A percentile compares a stretch with the other conserved stretches of the same genome.
Conservation (phyloP, 1,140 invertebrate genomes). For the Goniozus legneri region DNA sequence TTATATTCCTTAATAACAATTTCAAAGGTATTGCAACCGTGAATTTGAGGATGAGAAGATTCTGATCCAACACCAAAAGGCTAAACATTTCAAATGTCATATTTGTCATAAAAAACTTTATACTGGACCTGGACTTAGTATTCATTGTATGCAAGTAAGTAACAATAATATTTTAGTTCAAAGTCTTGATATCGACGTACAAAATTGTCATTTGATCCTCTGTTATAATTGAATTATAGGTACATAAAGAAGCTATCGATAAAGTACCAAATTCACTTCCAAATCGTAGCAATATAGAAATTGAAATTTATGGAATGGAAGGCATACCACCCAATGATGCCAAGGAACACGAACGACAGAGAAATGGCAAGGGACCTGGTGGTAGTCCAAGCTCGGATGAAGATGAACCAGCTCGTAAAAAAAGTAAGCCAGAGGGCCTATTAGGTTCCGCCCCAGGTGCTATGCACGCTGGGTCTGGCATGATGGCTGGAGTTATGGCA, state of each 20-base stretch:
- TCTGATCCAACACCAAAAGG: conserved; percentile 99
- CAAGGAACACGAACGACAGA: conserved; percentile 89
- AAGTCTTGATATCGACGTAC: background rate
- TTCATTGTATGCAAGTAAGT: conserved; percentile 98
- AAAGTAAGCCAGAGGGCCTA: conserved; percentile 62
- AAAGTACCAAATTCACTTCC: conserved; percentile 99
- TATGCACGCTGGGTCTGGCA: conserved; percentile 50
- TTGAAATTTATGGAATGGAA: conserved; percentile 99
- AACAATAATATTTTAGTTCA: conserved; percentile 12
- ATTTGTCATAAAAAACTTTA: conserved; percentile 99
- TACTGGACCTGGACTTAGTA: conserved; percentile 95
- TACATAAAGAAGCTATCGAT: conserved; percentile 99
- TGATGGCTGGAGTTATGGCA: conserved; percentile 57
- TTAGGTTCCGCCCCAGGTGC: conserved; percentile 55
- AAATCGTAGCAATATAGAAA: conserved; percentile 96
- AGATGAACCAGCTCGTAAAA: conserved; percentile 74
- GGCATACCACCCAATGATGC: conserved; percentile 95
- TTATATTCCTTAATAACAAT: conserved; percentile 49
- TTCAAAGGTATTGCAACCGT: conserved; percentile 94
- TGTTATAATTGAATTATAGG: conserved; percentile 58
- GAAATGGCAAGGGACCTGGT: conserved; percentile 59
- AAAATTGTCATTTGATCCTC: background rate
- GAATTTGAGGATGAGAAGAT: conserved; percentile 99
- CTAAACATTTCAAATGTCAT: conserved; percentile 99
- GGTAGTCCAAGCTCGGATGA: conserved; percentile 65